Evolutionary conservation across 2,797 vertebrate genomes (phyloP), one percentile per base, ranked within the genome.

Genomic region (Muscicapa striata): DNA sequence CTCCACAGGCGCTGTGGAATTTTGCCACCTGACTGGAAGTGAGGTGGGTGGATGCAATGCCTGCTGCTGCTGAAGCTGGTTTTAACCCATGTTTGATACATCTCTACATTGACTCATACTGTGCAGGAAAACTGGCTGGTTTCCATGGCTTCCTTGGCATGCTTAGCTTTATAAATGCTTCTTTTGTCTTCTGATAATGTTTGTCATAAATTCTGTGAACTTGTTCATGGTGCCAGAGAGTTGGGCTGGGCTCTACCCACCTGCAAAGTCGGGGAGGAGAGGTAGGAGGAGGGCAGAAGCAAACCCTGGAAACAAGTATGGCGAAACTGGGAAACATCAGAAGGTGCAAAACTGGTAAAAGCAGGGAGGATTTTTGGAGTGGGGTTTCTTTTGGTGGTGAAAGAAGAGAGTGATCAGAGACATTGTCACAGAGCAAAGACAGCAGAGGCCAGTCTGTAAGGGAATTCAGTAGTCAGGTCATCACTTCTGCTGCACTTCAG

Each of bases 1-100:
- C 64, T 99, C 99, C 11, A 97, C 90, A 0, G 99, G 99, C 4
- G 97, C 98, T 4, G 86, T 99, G 90, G 98, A 98, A 90, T 96
- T 99, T 32, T 98, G 97, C 94, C 89, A 73, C 3, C 96, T 99
- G 92, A 91, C 94, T 23, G 97, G 95, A 17, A 94, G 87, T 49
- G 98, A 98, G 99, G 99, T 99, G 95, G 98, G 98, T 97, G 95
- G 49, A 76, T 54, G 57, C 89, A 57, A 26, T 26, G 2, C 22
- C 48, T 30, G 32, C 61, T 68, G 74, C 59, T 75, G 32, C 15
- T 61, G 57, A 11, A 43, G 26, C 17, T 77, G 49, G 9, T 19
- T 76, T 85, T 81, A 32, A 52, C 24, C 15, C 10, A 2, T 5
- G 6, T 59, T 88, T 82, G 15, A 8, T 48, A 24, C 6, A 10